Evolutionary conservation across 1,140 invertebrate species (phyloP).

Genomic region (Drosophila subpulchrella): DNA sequence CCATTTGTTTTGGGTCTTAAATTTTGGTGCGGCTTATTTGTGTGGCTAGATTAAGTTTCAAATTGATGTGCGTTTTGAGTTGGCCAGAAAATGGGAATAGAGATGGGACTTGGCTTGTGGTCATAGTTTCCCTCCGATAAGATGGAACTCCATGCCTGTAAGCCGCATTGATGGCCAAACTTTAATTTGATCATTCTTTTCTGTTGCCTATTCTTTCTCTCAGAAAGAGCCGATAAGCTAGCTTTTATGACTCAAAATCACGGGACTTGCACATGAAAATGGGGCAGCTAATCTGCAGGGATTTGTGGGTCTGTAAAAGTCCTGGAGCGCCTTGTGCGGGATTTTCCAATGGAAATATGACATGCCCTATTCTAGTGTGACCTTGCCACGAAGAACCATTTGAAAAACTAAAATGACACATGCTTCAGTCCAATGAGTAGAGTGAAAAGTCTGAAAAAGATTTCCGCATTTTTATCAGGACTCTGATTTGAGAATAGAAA

Average conservation of each 20-base stretch:
- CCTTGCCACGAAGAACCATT: constrained; percentile 5
- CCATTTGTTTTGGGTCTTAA: constrained; percentile 75
- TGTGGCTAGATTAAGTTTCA: constrained; percentile 80
- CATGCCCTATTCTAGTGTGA: not conserved
- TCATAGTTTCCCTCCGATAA: constrained; percentile 15
- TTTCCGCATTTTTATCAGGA: not conserved
- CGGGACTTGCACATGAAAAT: constrained; percentile 2
- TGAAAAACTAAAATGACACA: not conserved
- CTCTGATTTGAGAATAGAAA: not conserved
- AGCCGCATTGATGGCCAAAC: constrained; percentile 72
- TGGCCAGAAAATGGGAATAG: constrained; percentile 13
- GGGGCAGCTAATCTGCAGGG: constrained; percentile 11
- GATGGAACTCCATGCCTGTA: constrained; percentile 14
- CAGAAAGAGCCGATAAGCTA: constrained; percentile 41
- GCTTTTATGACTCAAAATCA: constrained; percentile 36
- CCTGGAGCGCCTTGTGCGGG: not conserved
- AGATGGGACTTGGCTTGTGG: not conserved
- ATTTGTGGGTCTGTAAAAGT: not conserved
- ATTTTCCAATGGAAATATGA: not conserved
- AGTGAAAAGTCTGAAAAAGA: too few species aligned
- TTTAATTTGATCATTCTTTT: constrained; percentile 67
- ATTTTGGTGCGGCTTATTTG: constrained; percentile 79
- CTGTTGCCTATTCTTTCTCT: constrained; percentile 5
- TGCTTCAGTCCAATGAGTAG: too few species aligned
- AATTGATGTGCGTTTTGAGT: constrained; percentile 76